Conservation (phyloP, 2,888 invertebrate genomes). For the Chrysina gloriosa region DNA sequence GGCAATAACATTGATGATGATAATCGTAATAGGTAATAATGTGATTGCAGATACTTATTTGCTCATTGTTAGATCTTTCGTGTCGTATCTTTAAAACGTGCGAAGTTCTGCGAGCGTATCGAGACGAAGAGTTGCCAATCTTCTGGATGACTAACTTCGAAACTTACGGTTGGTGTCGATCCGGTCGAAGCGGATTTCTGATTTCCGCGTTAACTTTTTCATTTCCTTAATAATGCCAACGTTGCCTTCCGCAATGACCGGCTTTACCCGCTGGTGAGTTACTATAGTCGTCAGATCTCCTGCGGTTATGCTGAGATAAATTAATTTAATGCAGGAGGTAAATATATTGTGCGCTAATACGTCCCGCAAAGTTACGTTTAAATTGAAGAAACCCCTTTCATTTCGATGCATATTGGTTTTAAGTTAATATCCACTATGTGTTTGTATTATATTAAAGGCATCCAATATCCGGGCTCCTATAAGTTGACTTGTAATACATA, state of each 20-base stretch:
- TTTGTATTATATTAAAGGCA: too few species aligned
- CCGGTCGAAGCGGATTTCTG: not conserved
- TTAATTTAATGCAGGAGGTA: too few species aligned
- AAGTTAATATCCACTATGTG: too few species aligned
- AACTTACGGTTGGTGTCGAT: not conserved
- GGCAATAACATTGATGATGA: not conserved
- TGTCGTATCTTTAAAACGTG: not conserved
- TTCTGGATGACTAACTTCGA: not conserved
- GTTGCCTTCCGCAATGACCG: not conserved
- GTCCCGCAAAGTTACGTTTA: too few species aligned
- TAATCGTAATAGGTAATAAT: not conserved
- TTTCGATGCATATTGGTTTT: too few species aligned
- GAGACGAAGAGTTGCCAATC: not conserved
- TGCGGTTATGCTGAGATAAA: too few species aligned
- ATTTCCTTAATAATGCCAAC: not conserved
- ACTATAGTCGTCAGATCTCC: too few species aligned
- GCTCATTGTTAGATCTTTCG: not conserved
- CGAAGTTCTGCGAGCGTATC: not conserved
- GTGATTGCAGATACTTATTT: too few species aligned
- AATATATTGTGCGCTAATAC: too few species aligned
- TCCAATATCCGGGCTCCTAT: too few species aligned
- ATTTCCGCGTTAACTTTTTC: conserved; percentile 7
- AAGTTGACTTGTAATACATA: too few species aligned
- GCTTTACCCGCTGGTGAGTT: not conserved
- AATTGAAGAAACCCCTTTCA: too few species aligned